Base-by-base conservation (phyloP, 1,140 invertebrate genomes). In the Dreissena polymorpha region DNA sequence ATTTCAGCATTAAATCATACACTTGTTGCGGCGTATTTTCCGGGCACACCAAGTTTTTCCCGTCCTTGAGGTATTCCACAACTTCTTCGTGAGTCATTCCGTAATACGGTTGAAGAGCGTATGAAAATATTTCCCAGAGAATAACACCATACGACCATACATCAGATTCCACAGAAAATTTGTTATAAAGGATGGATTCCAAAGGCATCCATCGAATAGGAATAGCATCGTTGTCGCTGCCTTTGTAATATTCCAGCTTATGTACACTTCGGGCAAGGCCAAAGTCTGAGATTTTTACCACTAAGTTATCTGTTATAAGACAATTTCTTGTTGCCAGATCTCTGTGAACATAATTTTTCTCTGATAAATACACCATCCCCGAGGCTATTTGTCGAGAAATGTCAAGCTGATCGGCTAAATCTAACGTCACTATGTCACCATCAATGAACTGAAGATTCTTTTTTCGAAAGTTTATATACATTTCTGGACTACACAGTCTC, bases 101-200 rank as follows among this genome's bases (percentile, higher is more conserved):
- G 90, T 96, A 98, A 90, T 98, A 98, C 0, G 97, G 97, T 94
- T 98, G 97, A 75, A 98, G 94, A 13, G 98, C 98, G 92, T 98
- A 99, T 87, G 97, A 98, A 90, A 98, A 99, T 55, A 99, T 98
- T 94, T 99, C 98, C 98, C 98, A 99, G 2, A 99, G 93, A 27
- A 99, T 96, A 53, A 99, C 97, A 12, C 98, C 98, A 93, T 98
- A 99, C 60, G 97, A 98, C 98, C 98, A 99, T 14, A 99, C 97
- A 93, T 99, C 98, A 76, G 97, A 98, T 93, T 99, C 97, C 0
- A 97, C 97, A 1, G 98, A 98, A 90, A 99, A 99, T 94, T 99
- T 88, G 60, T 98, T 98, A 93, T 98, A 99, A 0, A 99, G 93
- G 90, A 99, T 98, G 10, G 98, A 97, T 92, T 99, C 99, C 6